Percentiles rank a stretch among this genome's conserved stretches.
These are phyloP conservation scores for Diplosoma virens DNA, from an alignment of 23 tunicate genomes.

Conservation along the genomic window DNA sequence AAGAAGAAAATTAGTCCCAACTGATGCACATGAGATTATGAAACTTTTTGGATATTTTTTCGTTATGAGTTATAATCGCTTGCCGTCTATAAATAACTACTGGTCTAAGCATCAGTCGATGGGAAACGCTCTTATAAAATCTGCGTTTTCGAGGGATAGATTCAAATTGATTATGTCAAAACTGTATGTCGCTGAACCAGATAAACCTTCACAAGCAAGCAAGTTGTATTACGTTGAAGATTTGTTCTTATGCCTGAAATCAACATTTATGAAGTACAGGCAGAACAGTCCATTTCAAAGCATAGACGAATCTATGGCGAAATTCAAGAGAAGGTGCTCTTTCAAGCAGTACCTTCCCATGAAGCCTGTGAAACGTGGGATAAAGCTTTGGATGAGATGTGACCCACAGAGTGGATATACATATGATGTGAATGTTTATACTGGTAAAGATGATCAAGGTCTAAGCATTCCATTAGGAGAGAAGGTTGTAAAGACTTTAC, in stretches of 20 bases:
- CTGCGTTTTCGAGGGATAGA: constrained; percentile 1
- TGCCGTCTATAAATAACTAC: background rate
- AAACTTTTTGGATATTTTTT: constrained; percentile 6
- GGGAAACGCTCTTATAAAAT: background rate
- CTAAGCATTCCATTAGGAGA: background rate
- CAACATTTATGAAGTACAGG: constrained; percentile 2
- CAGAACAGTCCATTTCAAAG: constrained; percentile 17
- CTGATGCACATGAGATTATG: background rate
- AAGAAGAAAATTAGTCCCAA: background rate
- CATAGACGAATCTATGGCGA: constrained; percentile 18
- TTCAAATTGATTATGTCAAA: constrained; percentile 17
- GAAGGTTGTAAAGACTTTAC: background rate
- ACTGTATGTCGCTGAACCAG: constrained; percentile 5
- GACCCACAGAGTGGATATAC: constrained; percentile 1
- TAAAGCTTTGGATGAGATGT: constrained; percentile 17
- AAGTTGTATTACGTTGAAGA: constrained; percentile 17
- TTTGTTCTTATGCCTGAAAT: constrained; percentile 5
- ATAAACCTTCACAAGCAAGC: constrained; percentile 1
- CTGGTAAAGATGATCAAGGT: constrained; percentile 3
- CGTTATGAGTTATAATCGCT: background rate
- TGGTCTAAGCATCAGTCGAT: background rate
- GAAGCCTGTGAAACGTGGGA: constrained; percentile 25
- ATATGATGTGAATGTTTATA: constrained; percentile 16
- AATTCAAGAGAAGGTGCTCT: constrained; percentile 20
- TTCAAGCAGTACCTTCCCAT: constrained; percentile 14